Evolutionary conservation across 2,888 invertebrate genomes (phyloP).

Genomic region (Portevinia maculata): DNA sequence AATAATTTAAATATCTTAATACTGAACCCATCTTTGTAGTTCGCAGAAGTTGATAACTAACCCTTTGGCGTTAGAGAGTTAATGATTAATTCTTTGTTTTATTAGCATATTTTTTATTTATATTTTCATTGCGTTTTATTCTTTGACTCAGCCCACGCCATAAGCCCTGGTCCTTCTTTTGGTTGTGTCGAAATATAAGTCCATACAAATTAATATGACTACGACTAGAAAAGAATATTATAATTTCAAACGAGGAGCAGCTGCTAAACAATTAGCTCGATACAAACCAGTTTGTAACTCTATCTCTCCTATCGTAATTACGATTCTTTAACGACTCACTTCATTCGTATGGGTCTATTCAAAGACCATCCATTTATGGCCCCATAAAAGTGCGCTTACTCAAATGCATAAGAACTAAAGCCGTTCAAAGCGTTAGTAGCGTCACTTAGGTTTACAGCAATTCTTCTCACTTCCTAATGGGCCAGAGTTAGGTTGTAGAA

Average conservation of each 20-base stretch:
- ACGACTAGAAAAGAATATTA: background rate
- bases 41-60: too few species aligned
- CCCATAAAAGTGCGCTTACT: constrained; percentile 8
- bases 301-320: constrained; percentile 1
- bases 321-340: constrained; percentile 12
- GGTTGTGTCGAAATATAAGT: background rate
- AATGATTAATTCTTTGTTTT: too few species aligned
- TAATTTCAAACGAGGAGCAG: background rate
- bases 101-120: too few species aligned
- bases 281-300: constrained; percentile 2
- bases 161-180: background rate
- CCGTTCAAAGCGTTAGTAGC: too few species aligned
- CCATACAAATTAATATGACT: background rate
- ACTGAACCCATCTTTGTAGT: too few species aligned
- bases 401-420: constrained; percentile 34
- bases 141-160: too few species aligned
- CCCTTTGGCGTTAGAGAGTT: too few species aligned
- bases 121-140: too few species aligned
- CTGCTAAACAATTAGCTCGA: background rate
- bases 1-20: too few species aligned
- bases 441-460: constrained; percentile 6
- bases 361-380: constrained; percentile 13
- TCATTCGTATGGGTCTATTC: background rate
- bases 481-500: background rate
- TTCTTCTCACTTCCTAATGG: constrained; percentile 34